phyloP scores from a whole-genome alignment of 2,113 vertebrate genomes.

The Notothenia rossii region DNA sequence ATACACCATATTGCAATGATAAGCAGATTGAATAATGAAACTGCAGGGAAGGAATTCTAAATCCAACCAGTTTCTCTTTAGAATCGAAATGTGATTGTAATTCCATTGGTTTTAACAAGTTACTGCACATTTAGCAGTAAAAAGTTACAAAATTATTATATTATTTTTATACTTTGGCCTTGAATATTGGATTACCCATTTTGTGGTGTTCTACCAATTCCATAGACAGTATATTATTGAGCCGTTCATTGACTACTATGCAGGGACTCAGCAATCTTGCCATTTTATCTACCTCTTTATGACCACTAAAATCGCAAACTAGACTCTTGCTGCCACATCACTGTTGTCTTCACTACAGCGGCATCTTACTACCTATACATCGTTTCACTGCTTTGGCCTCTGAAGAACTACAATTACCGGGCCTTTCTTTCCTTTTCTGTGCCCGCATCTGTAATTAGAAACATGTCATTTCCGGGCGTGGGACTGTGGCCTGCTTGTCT shows the following conservation, averaged over 20 bases:
- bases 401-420: constrained; percentile 74
- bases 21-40: constrained; percentile 19
- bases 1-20: not conserved
- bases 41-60: constrained; percentile 3
- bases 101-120: constrained; percentile 28
- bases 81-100: not conserved
- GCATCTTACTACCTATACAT: constrained; percentile 65
- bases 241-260: constrained; percentile 32
- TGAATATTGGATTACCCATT: constrained; percentile 22
- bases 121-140: constrained; percentile 24
- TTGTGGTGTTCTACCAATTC: constrained; percentile 1
- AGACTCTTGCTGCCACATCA: constrained; percentile 45
- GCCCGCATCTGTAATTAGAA: constrained; percentile 79
- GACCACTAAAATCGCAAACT: constrained; percentile 45
- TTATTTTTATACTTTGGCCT: constrained; percentile 38
- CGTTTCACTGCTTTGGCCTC: constrained; percentile 44
- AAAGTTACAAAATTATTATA: constrained; percentile 50
- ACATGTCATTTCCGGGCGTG: constrained; percentile 83
- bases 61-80: not conserved
- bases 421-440: constrained; percentile 66
- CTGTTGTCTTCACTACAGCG: constrained; percentile 53
- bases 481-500: constrained; percentile 73
- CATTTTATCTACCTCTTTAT: constrained; percentile 41
- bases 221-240: constrained; percentile 39
- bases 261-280: constrained; percentile 20